Evolutionary conservation across 92 coral and sea anemone genomes (phyloP), one percentile per base, ranked within the genome.

Genomic region (Porites rus): DNA sequence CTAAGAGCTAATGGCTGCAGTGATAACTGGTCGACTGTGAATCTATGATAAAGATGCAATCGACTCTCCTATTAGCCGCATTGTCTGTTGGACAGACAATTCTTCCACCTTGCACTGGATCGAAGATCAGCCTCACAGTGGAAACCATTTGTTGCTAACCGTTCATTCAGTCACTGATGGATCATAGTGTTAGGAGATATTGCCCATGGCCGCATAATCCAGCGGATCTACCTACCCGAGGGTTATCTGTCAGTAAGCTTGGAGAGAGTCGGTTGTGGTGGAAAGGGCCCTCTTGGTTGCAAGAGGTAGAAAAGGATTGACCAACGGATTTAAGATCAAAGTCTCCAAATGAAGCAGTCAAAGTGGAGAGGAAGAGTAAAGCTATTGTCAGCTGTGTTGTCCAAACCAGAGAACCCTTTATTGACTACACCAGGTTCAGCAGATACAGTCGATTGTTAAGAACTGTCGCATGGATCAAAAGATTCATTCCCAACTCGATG

Each of bases 391-490:
- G 74, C 60, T 79, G 74, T 80, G 86, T 72, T 70, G 80, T 61
- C 43, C 90, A 74, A 46, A 80, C 81, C 46, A 65, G 65, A 51
- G 51, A 21, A 51, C 64, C 80, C 51, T 0, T 87, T 21, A 16
- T 73, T 64, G 90, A 80, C 68, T 87, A 69, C 24, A 1, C 76
- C 53, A 80, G 84, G 76, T 67, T 80, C 84, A 68, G 54, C 89
- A 80, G 66, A 38, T 65, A 79, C 46, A 10, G 74, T 52, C 74
- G 74, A 8, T 64, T 79, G 68, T 12, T 86, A 21, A 74, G 91
- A 61, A 80, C 78, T 84, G 69, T 77, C 51, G 91, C 81, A 0
- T 87, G 87, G 91, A 69, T 75, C 70, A 81, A 72, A 74, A 56
- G 82, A 43, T 87, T 79, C 82, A 10, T 81, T 52, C 10, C 18